Base-by-base conservation (phyloP, 2,113 vertebrate species). In the Cololabis saira region DNA sequence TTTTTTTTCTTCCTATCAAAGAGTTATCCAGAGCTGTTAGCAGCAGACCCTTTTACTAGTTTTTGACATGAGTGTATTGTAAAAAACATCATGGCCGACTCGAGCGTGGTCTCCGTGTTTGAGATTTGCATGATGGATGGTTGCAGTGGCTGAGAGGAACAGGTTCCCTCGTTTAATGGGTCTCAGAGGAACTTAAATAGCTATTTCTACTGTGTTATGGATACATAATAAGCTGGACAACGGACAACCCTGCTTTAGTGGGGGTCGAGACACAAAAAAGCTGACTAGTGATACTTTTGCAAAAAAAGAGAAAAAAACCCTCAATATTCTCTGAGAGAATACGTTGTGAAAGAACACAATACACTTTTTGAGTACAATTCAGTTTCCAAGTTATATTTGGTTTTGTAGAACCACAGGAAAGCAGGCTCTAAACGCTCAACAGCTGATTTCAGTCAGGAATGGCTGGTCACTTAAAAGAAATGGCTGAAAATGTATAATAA, bases 91-190 rank as follows among this genome's bases (percentile, higher is more conserved):
- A 55, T 67, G 65, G 74, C 67, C 55, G 77, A 68, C 80, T 67
- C 63, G 71, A 81, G 55, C 18, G 41, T 56, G 55, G 44, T 78
- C 70, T 84, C 85, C 81, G 17, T 59, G 80, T 57, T 86, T 82
- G 68, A 82, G 67, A 89, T 93, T 89, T 89, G 83, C 83, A 86
- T 93, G 92, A 93, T 91, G 90, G 89, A 93, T 93, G 87, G 81
- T 72, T 71, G 78, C 64, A 41, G 64, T 67, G 76, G 75, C 70
- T 79, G 84, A 82, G 48, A 10, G 76, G 77, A 90, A 91, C 89
- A 89, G 82, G 76, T 81, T 84, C 78, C 76, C 77, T 47, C 64
- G 77, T 88, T 56, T 92, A 93, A 93, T 89, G 85, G 83, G 81
- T 92, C 91, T 87, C 90, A 3, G 44, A 90, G 92, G 92, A 90